Base-by-base conservation (phyloP, 2,797 vertebrate genomes). In the Crossoptilon crossoptilon region DNA sequence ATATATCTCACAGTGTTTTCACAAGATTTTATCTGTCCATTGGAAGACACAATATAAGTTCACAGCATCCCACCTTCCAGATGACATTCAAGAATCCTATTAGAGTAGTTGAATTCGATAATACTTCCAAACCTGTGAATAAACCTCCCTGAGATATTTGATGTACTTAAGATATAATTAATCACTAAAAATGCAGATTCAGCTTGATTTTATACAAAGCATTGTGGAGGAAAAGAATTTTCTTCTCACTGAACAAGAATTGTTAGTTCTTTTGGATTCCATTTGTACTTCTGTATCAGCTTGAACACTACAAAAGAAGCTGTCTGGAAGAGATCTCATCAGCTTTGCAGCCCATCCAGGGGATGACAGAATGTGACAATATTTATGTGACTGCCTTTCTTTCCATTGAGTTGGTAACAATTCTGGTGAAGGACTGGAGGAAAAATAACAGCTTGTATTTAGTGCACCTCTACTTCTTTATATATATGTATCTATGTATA, bases 51-150 rank as follows among this genome's bases (percentile, higher is more conserved):
- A 51, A 56, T 82, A 66, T n/a, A 62, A 86, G 41, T 80, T 91
- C 70, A 95, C 72, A 87, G 17, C 70, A 95, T 73, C 75, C 84
- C 16, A 11, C 55, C 85, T 95, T 43, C 63, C 55, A 94, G 89
- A 91, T 71, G 90, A 91, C 17, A 93, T 41, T 77, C 83, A 26
- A 55, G 66, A 18, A 79, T 59, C 48, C 33, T 59, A 43, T 39
- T 31, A 41, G 74, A 37, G 74, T 66, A 71, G 27, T 86, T 9
- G 33, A 60, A 88, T 58, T 64, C 67, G n/a, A 67, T 44, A 84
- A 84, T 92, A 76, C 2, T 6, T 24, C 29, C 10, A 72, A 83
- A 69, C 22, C 39, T 85, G 70, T 87, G 64, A 58, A 64, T 48
- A 73, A 73, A 72, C 6, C 48, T 56, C 17, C 11, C 10, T 63